Evolutionary conservation across 2,113 vertebrate species (phyloP), one percentile per base, ranked within the genome.

Genomic region (Natator depressus): DNA sequence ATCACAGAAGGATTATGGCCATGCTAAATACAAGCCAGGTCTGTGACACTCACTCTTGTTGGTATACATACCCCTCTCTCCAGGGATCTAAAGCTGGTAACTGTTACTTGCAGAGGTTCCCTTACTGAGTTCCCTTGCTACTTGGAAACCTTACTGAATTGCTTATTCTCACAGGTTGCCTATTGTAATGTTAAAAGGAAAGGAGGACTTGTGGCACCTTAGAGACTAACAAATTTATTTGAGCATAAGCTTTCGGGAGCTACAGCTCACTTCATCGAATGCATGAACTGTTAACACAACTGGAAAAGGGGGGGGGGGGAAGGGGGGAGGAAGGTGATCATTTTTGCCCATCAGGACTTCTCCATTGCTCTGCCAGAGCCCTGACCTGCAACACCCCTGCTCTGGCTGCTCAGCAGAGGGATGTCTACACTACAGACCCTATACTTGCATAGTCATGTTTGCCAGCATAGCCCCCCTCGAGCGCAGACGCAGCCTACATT

Each of bases 1-100:
- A 82, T 85, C 91, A 91, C 55, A 86, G 80, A 94, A 91, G 93
- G 93, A 94, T 93, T 89, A 83, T 46, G 50, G 80, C 38, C 85
- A 89, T 19, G 65, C 91, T 85, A 90, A 90, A 76, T 46, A 31
- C 50, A 20, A 88, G 2, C 2, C 25, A 88, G 9, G 24, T 49
- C 42, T 84, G 27, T 95, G 89, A 92, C 89, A 91, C 84, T 95
- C 85, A 83, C 50, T 89, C 0, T 3, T 87, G 42, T 4, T 91
- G 57, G 47, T 57, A 88, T 10, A 29, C 80, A 19, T 47, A 81
- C 80, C 13, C 22, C 80, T 69, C 49, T 50, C 76, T 89, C 89
- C 84, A 91, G 1, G 87, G 95, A 94, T 75, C 38, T 81, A 95
- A 72, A 83, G 46, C 85, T 10, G 4, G 76, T 42, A 92, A 79